phyloP scores from a whole-genome alignment of 2,113 vertebrate species.

The Nothoprocta pentlandii region DNA sequence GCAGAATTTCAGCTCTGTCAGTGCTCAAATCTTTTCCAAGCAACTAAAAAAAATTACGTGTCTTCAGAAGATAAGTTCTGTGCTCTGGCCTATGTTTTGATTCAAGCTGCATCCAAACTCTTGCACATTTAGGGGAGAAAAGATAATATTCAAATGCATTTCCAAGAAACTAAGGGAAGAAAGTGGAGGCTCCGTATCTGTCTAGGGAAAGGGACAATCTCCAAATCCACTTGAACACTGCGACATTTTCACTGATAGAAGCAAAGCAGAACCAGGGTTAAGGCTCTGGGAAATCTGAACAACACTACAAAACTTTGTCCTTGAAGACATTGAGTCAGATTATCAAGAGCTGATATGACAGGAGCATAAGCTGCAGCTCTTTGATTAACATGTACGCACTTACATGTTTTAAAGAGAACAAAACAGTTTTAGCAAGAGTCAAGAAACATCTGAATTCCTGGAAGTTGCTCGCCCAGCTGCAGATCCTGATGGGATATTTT shows the following conservation, averaged over 20 bases:
- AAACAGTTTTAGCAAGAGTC: neutral
- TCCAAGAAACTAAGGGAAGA: neutral
- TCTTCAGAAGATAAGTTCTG: neutral
- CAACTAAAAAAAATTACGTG: rapidly evolving
- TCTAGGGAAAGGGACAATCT: neutral
- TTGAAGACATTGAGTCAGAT: neutral
- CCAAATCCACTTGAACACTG: neutral
- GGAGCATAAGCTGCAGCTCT: rapidly evolving
- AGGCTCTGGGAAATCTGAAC: neutral
- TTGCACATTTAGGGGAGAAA: neutral
- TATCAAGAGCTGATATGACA: neutral
- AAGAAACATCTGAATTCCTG: neutral
- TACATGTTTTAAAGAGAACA: no score
- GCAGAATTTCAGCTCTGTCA: rapidly evolving
- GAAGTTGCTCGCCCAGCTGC: neutral
- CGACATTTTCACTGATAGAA: neutral
- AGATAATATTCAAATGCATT: neutral
- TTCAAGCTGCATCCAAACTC: neutral
- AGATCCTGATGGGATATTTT: neutral
- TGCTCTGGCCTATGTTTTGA: neutral
- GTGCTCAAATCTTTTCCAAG: neutral
- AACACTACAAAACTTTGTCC: neutral
- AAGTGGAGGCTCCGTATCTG: neutral
- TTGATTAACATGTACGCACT: rapidly evolving
- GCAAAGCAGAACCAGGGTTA: neutral